phyloP scores from a whole-genome alignment of 1,140 invertebrate genomes.

The Zaprionus ornatus region DNA sequence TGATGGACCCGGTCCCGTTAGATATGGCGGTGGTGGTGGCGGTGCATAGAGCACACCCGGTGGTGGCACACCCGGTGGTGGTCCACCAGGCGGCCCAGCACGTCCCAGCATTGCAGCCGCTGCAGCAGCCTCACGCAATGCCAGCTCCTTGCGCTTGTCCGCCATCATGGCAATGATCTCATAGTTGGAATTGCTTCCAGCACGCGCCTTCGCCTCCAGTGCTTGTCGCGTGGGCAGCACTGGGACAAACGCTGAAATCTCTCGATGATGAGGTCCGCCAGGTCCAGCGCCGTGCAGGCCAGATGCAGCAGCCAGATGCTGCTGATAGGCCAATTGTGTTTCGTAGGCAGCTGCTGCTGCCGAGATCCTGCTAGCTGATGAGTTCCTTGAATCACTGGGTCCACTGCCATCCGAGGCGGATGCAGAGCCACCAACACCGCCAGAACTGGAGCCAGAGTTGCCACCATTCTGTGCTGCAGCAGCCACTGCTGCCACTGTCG shows the following conservation, averaged over 20 bases:
- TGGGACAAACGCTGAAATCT: slow-evolving; percentile 92
- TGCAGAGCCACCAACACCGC: slow-evolving; percentile 25
- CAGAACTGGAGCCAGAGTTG: not conserved
- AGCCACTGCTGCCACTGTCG: slow-evolving; percentile 76
- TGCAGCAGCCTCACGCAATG: slow-evolving; percentile 88
- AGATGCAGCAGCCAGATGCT: slow-evolving; percentile 85
- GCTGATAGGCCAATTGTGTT: slow-evolving; percentile 88
- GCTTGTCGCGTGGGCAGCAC: slow-evolving; percentile 90
- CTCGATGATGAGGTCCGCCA: slow-evolving; percentile 86
- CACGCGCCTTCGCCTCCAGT: slow-evolving; percentile 84
- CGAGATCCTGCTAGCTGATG: slow-evolving; percentile 83
- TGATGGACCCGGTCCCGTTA: slow-evolving; percentile 87
- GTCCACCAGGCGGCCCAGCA: slow-evolving; percentile 84
- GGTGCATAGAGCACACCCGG: slow-evolving; percentile 87
- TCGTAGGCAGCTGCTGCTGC: slow-evolving; percentile 85
- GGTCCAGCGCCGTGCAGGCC: slow-evolving; percentile 82
- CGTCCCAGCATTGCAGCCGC: slow-evolving; percentile 85
- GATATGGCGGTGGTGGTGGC: slow-evolving; percentile 85
- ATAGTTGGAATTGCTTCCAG: slow-evolving; percentile 86
- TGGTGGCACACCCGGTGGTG: slow-evolving; percentile 71
- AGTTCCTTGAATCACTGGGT: slow-evolving; percentile 85
- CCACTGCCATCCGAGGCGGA: slow-evolving; percentile 54
- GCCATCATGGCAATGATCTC: slow-evolving; percentile 94
- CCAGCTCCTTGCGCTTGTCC: slow-evolving; percentile 92
- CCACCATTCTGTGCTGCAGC: slow-evolving; percentile 36